Evolutionary conservation across 2,888 invertebrate genomes (phyloP), one percentile per base, ranked within the genome.

Genomic region (Drosophila picticornis): DNA sequence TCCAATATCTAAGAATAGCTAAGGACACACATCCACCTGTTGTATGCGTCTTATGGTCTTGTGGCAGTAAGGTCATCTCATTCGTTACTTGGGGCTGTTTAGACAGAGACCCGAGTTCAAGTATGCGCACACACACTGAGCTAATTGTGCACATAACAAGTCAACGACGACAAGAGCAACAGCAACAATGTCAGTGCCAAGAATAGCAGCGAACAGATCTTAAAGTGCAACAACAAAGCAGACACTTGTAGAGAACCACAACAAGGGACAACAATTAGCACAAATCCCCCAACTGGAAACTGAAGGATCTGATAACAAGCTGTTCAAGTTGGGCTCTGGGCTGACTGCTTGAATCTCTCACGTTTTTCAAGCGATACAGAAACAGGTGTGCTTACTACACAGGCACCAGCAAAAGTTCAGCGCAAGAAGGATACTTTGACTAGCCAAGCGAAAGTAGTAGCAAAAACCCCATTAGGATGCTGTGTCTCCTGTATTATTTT

Each of bases 281-380:
- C 32, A 70, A 70, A 60, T 63, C 46, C 57, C 36, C 50, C 43
- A 56, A 31, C 51, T 48, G 46, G 6, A 22, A 77, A 52, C 61
- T 81, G 59, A 80, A 80, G 80, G 55, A 75, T 82, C 72, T 82
- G 71, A 78, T 78, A 79, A 73, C 81, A 79, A 79, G 82, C 74
- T 38, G 53, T 38, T 66, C 53, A 67, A 31, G 57, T 31, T 57
- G 29, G 40, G n/a, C 25, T n/a, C 4, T 55, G 7, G 9, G 46
- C 46, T 61, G 32, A 7, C 68, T 59, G 38, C 55, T 7, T 67
- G 77, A 64, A 10, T 31, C 5, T 29, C 29, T 57, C 11, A 32
- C 77, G 55, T 52, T 66, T 50, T 40, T 32, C 57, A 62, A 62
- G 73, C 53, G 57, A 70, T 53, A 58, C 58, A 52, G 40, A 66